Evolutionary conservation across 2,888 invertebrate species (phyloP).

Genomic region (Synergus itoensis): DNA sequence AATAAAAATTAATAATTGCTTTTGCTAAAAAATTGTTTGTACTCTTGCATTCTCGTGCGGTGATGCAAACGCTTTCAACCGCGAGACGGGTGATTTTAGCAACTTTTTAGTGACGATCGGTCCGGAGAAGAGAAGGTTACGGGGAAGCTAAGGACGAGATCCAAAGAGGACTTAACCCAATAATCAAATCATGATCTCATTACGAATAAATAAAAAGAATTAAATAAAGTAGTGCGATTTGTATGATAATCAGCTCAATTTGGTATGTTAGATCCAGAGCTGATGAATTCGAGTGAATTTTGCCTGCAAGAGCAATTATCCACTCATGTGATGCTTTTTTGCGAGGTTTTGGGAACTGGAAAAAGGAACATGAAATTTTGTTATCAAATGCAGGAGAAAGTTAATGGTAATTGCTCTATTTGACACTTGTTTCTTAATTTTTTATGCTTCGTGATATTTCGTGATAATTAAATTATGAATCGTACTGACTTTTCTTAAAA

Average conservation of each 20-base stretch:
- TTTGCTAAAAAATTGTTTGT: background rate
- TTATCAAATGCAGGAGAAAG: background rate
- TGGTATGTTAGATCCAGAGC: background rate
- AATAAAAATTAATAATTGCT: background rate
- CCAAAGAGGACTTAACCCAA: constrained; percentile 78
- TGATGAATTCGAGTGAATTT: constrained; percentile 7
- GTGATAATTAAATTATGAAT: constrained; percentile 24
- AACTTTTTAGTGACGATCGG: constrained; percentile 47
- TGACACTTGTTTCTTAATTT: background rate
- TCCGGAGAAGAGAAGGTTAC: constrained; percentile 55
- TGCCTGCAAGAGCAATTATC: background rate
- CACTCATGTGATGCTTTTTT: constrained; percentile 9
- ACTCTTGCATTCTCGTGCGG: constrained; percentile 44
- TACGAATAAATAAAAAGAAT: constrained; percentile 76
- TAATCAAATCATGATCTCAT: constrained; percentile 78
- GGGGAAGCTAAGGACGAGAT: constrained; percentile 73
- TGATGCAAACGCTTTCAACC: constrained; percentile 47
- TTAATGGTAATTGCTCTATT: constrained; percentile 1
- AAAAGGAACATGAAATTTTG: background rate
- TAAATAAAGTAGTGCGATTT: constrained; percentile 70
- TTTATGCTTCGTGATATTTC: constrained; percentile 14
- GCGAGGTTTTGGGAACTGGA: constrained; percentile 16
- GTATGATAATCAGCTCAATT: constrained; percentile 47
- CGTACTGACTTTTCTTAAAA: background rate
- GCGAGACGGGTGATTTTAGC: constrained; percentile 36